These are phyloP conservation scores for Phorcus lineatus DNA, from an alignment of 2,888 invertebrate species.

Conservation along the genomic window DNA sequence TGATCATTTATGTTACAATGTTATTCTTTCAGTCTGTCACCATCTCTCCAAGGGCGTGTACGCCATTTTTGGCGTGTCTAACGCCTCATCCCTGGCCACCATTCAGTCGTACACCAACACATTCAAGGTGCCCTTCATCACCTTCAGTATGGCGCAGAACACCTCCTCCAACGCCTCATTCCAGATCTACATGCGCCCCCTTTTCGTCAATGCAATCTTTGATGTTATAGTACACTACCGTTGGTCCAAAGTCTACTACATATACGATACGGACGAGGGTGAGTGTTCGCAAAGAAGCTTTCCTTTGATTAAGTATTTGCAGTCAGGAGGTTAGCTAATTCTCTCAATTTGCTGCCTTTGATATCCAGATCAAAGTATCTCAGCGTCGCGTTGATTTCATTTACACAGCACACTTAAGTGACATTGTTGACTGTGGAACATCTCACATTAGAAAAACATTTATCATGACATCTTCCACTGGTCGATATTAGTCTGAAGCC, in stretches of 20 bases:
- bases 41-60: constrained; percentile 54
- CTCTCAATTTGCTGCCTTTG: no score
- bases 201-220: constrained; percentile 46
- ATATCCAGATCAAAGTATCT: no score
- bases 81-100: constrained; percentile 54
- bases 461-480: no score
- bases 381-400: no score
- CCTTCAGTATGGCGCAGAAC: constrained; percentile 59
- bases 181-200: constrained; percentile 52
- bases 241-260: constrained; percentile 48
- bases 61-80: constrained; percentile 61
- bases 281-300: constrained; percentile 6
- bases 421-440: no score
- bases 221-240: constrained; percentile 45
- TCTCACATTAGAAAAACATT: no score
- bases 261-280: constrained; percentile 55
- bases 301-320: neutral
- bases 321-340: no score
- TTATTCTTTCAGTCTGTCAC: constrained; percentile 55
- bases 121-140: constrained; percentile 63
- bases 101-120: constrained; percentile 62
- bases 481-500: no score
- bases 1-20: neutral
- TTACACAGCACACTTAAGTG: no score
- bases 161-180: constrained; percentile 39